Conservation (phyloP, 2,888 invertebrate species). For the Lagria hirta region DNA sequence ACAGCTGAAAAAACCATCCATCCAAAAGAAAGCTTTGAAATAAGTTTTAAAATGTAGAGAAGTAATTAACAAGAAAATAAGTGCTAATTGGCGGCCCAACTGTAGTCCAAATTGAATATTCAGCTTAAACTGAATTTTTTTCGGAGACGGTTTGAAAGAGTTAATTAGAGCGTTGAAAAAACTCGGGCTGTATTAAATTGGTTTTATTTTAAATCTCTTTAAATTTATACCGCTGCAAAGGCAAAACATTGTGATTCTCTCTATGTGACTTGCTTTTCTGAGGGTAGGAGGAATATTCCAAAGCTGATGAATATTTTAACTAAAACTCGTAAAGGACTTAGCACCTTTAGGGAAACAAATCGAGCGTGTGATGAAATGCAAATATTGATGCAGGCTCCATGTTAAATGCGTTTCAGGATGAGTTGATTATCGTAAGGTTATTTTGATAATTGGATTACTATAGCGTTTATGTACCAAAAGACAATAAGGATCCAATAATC, state of each 20-base stretch:
- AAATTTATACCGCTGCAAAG: slow-evolving; percentile 17
- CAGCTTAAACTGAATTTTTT: too few relatives aligned
- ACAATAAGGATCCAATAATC: too few relatives aligned
- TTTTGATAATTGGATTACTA: slow-evolving; percentile 27
- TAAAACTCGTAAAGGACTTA: slow-evolving; percentile 37
- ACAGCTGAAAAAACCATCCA: too few relatives aligned
- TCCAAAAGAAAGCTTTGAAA: too few relatives aligned
- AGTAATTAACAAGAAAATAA: too few relatives aligned
- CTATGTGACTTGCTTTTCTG: slow-evolving; percentile 12
- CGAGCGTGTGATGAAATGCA: slow-evolving; percentile 47
- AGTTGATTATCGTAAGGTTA: slow-evolving; percentile 18
- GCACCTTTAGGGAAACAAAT: slow-evolving; percentile 44
- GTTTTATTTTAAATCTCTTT: slow-evolving; percentile 10
- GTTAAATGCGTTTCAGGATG: slow-evolving; percentile 30
- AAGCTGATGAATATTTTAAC: slow-evolving; percentile 42
- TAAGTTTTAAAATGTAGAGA: too few relatives aligned
- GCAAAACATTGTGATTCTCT: slow-evolving; percentile 10
- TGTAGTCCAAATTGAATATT: too few relatives aligned
- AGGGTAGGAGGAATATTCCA: slow-evolving; percentile 28
- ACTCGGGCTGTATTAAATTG: too few relatives aligned
- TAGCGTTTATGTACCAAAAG: too few relatives aligned
- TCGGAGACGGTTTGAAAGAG: too few relatives aligned
- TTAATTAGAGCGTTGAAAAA: too few relatives aligned
- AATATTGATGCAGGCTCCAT: slow-evolving; percentile 41
- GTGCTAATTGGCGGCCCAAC: too few relatives aligned